Base-by-base conservation (phyloP, 2,113 vertebrate genomes). In the Sceloporus undulatus region DNA sequence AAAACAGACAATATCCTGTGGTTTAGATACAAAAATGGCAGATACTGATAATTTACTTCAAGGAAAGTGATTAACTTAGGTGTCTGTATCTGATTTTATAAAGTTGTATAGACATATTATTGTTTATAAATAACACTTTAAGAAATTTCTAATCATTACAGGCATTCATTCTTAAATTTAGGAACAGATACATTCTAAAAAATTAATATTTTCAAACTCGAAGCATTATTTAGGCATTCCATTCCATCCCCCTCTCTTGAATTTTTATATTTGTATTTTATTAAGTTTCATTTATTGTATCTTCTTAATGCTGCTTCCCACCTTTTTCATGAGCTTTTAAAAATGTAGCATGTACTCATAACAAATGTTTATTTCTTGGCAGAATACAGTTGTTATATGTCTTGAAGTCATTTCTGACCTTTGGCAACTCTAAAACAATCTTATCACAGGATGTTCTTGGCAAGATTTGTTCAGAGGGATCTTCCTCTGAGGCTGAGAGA, bases 21-120 rank as follows among this genome's bases (percentile, higher is more conserved):
- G 71, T 87, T 94, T 94, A 92, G 83, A 75, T 93, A 73, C 88
- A 73, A 92, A 90, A 68, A 38, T 48, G 18, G 5, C 90, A 29
- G 5, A 78, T 52, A 88, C 82, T 93, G 92, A 92, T 88, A 85
- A 87, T 0, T 14, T 75, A 11, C 62, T 92, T 90, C 0, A 0
- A 85, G 92, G 68, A 65, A 90, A 81, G 87, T 90, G 84, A 90
- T 86, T 89, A 91, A 76, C 40, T 48, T 90, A 83, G 23, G 89
- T 90, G 94, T 87, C 75, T 54, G 8, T 91, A 52, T 27, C 86
- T 80, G 2, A 78, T 7, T 85, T 87, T 78, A 90, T 77, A 71
- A 76, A 9, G 29, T 75, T 90, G 92, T 77, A 1, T 25, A 78
- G 40, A 19, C 48, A 48, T 48, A 48, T 48, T 48, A 48, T 48